Evolutionary conservation across 2,113 vertebrate genomes (phyloP), one percentile per base, ranked within the genome.

Genomic region (Saimiri boliviensis): DNA sequence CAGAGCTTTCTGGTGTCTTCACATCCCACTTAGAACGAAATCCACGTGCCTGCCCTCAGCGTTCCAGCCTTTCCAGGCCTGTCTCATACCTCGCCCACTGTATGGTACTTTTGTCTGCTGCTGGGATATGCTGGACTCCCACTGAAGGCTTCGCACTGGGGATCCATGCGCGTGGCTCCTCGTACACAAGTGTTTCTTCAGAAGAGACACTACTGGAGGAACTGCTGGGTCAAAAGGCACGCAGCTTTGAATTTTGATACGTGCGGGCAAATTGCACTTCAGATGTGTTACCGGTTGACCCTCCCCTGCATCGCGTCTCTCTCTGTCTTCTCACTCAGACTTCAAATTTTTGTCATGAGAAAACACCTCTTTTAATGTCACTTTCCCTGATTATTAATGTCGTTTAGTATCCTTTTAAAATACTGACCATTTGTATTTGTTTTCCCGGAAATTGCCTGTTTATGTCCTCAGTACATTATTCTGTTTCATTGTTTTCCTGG

Each of bases 151-250:
- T 7, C 1, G 32, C 9, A 3, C 32, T 12, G 1, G 84, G 68
- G 14, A 13, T 0, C 27, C 49, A 45, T 32, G 2, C 6, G 19
- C 1, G 0, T 30, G 12, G 10, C 30, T 5, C 3, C 66, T 19
- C 40, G 86, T 58, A 68, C n/a, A 10, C 76, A 70, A 25, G 27
- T 6, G 3, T 45, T 73, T 54, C 63, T 13, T 8, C 56, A 87
- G 87, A 47, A 45, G 37, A 40, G 23, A 19, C 3, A 9, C 1
- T 6, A 20, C 32, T 32, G 10, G 58, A 76, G 54, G 79, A n/a
- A 8, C n/a, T 8, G 25, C 66, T 35, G 27, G 19, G 6, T 40
- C 74, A 8, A 37, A 6, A 37, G 35, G 19, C 37, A 1, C 42
- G 25, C 30, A 56, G 3, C 1, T 32, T 40, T 58, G 35, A 83